phyloP scores from a whole-genome alignment of 1,140 invertebrate genomes.

The Geopemphigus sp. region DNA sequence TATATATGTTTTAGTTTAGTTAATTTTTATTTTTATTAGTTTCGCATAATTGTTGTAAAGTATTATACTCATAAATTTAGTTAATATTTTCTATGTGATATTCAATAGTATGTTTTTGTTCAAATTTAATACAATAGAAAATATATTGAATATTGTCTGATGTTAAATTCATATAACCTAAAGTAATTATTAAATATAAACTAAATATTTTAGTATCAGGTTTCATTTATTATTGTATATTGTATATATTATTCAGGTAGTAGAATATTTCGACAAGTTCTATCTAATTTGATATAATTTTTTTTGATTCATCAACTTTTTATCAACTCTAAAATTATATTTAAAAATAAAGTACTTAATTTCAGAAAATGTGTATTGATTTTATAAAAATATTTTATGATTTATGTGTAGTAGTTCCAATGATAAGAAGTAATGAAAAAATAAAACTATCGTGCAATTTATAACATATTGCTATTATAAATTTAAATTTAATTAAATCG shows the following conservation, averaged over 20 bases:
- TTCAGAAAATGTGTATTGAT: neutral
- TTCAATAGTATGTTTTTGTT: slow-evolving; percentile 34
- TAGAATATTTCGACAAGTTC: neutral
- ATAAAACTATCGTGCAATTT: no score
- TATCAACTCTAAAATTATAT: neutral
- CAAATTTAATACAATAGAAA: slow-evolving; percentile 6
- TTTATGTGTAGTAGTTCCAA: neutral
- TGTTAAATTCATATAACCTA: neutral
- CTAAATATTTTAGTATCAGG: neutral
- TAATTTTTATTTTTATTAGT: neutral
- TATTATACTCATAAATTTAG: slow-evolving; percentile 8
- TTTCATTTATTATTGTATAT: neutral
- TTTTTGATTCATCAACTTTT: slow-evolving; percentile 11
- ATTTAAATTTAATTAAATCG: no score
- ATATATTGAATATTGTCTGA: neutral
- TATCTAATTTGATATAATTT: slow-evolving; percentile 1
- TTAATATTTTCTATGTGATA: slow-evolving; percentile 12
- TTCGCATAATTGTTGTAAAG: neutral
- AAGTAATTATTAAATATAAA: neutral
- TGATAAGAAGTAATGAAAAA: no score
- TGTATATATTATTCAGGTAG: neutral
- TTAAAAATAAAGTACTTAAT: slow-evolving; percentile 5
- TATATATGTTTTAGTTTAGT: neutral
- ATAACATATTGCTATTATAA: no score
- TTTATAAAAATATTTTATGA: neutral